Base-by-base conservation (phyloP, 2,113 vertebrate species). In the Equus quagga region DNA sequence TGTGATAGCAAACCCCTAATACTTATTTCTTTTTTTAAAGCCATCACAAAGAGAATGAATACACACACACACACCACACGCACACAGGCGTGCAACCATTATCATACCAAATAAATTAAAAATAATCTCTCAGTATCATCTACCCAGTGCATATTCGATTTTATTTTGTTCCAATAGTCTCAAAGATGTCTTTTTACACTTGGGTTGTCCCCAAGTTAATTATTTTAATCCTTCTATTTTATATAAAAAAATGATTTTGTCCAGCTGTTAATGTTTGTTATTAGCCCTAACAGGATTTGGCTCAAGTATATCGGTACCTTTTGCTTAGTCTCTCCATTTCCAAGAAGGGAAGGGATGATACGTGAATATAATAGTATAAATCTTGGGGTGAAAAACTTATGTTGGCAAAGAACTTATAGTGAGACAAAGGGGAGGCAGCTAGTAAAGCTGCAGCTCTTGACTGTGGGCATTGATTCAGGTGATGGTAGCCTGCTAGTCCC, bases 11-110 rank as follows among this genome's bases (percentile, higher is more conserved):
- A 73, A 78, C 18, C 17, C 10, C 0, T 62, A 56, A 28, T 49
- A 11, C 70, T 95, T 79, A n/a, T 76, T 96, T 92, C 18, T 84
- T 78, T 87, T 87, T 64, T 8, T 49, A 54, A 87, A 94, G 24
- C 62, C 62, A 46, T 69, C 19, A 60, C 19, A 60, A 49, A 33
- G 13, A 83, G 46, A 64, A 58, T 36, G 62, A 88, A 60, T 5
- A 86, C 4, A 28, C 41, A 51, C 46, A 36, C 24, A 11, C 18
- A 24, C 58, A 56, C 72, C 24, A 11, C 18, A 24, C 58, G 44
- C 72, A 44, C 18, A 26, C 33, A 18, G 36, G 36, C 36, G 36
- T 41, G 36, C 2, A 13, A 13, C 70, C 49, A 56, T 82, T 79
- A 26, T 93, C 8, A 41, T 91, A 49, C 28, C 23, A 91, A 67